A percentile compares a stretch with the other conserved stretches of the same genome.
phyloP scores from a whole-genome alignment of 53 echinoderm and acorn worm species.

The Pentamera pediparva region DNA sequence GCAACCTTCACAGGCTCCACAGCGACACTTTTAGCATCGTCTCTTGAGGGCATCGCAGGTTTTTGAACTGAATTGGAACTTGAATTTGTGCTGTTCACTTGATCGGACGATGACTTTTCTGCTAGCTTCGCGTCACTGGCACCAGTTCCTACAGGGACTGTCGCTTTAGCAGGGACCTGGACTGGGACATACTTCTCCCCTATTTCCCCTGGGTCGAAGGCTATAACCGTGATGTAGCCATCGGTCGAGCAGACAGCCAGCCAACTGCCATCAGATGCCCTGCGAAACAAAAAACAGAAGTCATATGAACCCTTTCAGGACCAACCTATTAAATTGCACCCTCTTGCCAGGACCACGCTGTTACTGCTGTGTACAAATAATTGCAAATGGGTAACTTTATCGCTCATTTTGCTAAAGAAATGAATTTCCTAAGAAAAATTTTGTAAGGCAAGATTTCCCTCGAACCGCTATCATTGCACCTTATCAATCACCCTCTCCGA shows the following conservation, averaged over 20 bases:
- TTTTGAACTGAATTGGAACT: no score
- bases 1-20: neutral
- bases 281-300: neutral
- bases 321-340: neutral
- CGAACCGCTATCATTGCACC: no score
- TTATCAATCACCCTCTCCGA: no score
- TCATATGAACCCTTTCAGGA: neutral
- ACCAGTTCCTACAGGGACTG: neutral
- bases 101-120: neutral
- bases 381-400: no score
- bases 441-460: no score
- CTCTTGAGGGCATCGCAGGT: no score
- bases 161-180: neutral
- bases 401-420: no score
- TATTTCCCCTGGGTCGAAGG: conserved; percentile 81
- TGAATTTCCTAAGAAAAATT: no score
- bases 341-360: no score
- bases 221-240: conserved; percentile 76
- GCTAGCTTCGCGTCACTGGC: neutral
- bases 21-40: no score
- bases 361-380: no score
- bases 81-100: no score
- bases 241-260: conserved; percentile 80
- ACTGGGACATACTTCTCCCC: conserved; percentile 56
- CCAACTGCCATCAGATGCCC: conserved; percentile 69